Base-by-base conservation (phyloP, 2,888 invertebrate genomes). In the Nemotelus pantherinus region DNA sequence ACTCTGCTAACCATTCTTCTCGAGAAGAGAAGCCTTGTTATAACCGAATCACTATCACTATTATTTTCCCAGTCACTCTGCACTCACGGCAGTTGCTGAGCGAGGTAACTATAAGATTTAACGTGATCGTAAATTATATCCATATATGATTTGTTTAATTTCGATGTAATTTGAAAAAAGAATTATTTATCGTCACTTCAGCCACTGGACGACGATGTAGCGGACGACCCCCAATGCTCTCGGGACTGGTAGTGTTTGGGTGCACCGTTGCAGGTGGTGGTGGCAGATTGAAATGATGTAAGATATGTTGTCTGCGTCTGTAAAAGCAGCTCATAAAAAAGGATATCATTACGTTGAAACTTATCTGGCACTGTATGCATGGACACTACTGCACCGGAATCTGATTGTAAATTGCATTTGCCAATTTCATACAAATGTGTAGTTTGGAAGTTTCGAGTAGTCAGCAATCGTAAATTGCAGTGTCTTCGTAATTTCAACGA, bases 101-200 rank as follows among this genome's bases (percentile, higher is more conserved):
- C 7, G 2, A 58, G 10, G 44, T 45, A 60, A 57, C 60, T 75
- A 64, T 64, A 64, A 64, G 50, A 63, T 64, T 64, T 47, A 64
- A 75, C 47, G 48, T 63, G 43, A 47, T 75, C 63, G 77, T 78
- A 78, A 78, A 78, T 78, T 68, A 72, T 77, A 58, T 65, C 55
- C 77, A 75, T 70, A 70, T 77, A 77, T 77, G 79, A 79, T 79
- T 79, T 79, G 79, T 79, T 79, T 79, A 77, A 79, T 79, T 77
- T 70, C 75, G 77, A 70, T 70, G 74, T 77, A 79, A 79, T 79
- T 79, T 79, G 68, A 25, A 77, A 57, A 68, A 60, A 74, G 64
- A 79, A 79, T 79, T 75, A 79, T 79, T 79, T 79, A 79, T 79
- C 74, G 77, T 77, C 74, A 48, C 68, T 76, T 55, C 65, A 65